Base-by-base conservation (phyloP, 2,113 vertebrate genomes). In the Camarhynchus parvulus region DNA sequence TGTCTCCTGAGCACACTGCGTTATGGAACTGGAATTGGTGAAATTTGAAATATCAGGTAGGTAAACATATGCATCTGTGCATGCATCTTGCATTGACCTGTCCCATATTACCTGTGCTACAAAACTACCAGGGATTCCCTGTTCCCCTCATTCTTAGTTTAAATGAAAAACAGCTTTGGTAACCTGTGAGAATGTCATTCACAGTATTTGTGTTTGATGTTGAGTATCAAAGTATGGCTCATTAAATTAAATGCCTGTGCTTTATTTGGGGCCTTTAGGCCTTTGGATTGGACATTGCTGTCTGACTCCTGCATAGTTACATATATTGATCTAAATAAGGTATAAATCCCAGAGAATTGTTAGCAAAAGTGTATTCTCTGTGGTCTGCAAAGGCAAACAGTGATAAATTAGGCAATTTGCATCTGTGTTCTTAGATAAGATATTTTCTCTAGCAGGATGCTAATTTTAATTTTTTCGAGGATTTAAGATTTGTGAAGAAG, bases 41-140 rank as follows among this genome's bases (percentile, higher is more conserved):
- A 96, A 94, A 96, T 96, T 96, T 96, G 95, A 96, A 97, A 96
- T 96, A 33, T 30, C 93, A 94, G 96, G 95, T 96, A 90, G 95
- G 95, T 97, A 96, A 95, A 94, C 92, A 67, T 63, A 62, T 97
- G 96, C 95, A 97, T 95, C 89, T 96, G 93, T 93, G 87, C 96
- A 94, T 96, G 95, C 74, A 87, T 89, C 79, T 95, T 62, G 96
- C 96, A 96, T 97, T 97, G 96, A 96, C 93, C 83, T 96, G 96
- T 67, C 92, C 96, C 94, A 1, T 83, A 90, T 91, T 95, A 93
- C 88, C 74, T 92, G 68, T 77, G 52, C 75, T 84, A 11, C 68
- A 59, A 63, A 90, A 59, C 61, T 41, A 7, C 42, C 58, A 76
- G 67, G 67, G 19, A 35, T 78, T 91, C 52, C 33, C 16, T 68